Evolutionary conservation across 1,140 invertebrate species (phyloP), one percentile per base, ranked within the genome.

Genomic region (Spodoptera frugiperda): DNA sequence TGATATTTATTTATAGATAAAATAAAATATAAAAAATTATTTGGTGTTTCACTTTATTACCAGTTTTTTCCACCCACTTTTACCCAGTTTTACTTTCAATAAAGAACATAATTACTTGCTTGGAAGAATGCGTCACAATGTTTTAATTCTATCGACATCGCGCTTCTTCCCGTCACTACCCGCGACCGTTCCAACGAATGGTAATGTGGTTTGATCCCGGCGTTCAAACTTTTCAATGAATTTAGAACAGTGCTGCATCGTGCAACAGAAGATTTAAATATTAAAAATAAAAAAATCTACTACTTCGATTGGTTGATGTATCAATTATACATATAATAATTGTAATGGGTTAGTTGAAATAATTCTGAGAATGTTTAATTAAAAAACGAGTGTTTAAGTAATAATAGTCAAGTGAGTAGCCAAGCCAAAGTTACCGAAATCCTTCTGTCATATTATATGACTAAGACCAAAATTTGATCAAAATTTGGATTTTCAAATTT

Each of bases 211-310:
- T 72, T 80, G 80, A 78, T 74, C 71, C 71, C 25, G 73, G 67
- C 57, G 57, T 63, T 54, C 46, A 59, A 83, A 83, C 48, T 83
- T 79, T 79, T 76, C 78, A 77, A 82, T 82, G 81, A 82, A 82
- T 82, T 80, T 80, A 75, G 68, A 80, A 78, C 76, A 76, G 48
- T 33, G 46, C 46, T 79, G 80, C 80, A 78, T 44, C 59, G 55
- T 74, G 79, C 75, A 77, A 54, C 63, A 15, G 11, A 70, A 59
- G n/a, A n/a, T n/a, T n/a, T n/a, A n/a, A n/a, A n/a, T n/a, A n/a
- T n/a, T n/a, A n/a, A n/a, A n/a, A n/a, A n/a, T n/a, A n/a, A n/a
- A n/a, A n/a, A n/a, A n/a, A n/a, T n/a, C 17, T 11, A 19, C 21
- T 19, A 19, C 21, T 19, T 3, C 10, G 25, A 39, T 2, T 44